Evolutionary conservation across 2,888 invertebrate species (phyloP).

Genomic region (Hyles lineata): DNA sequence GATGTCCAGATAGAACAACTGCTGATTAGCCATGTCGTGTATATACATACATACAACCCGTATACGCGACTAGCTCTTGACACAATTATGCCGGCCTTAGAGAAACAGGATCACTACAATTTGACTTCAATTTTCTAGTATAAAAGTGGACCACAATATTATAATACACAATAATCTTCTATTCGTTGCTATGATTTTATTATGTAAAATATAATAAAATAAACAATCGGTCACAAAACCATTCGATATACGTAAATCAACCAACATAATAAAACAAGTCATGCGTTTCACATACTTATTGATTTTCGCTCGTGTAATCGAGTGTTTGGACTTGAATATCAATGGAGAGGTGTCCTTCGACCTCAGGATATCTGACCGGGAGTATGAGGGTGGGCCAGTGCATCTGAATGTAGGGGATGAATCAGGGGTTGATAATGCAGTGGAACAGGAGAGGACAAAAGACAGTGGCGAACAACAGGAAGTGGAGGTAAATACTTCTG

Average conservation of each 20-base stretch:
- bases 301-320: slow-evolving; percentile 2
- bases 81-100: too few species aligned
- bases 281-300: slow-evolving; percentile 15
- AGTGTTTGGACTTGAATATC: slow-evolving; percentile 31
- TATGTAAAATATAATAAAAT: not conserved
- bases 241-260: not conserved
- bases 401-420: slow-evolving; percentile 1
- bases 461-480: not conserved
- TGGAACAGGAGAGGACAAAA: not conserved
- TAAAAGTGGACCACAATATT: too few species aligned
- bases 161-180: too few species aligned
- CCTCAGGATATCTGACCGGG: slow-evolving; percentile 29
- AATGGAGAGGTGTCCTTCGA: slow-evolving; percentile 39
- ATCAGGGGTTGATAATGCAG: slow-evolving; percentile 27
- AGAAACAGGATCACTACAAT: too few species aligned
- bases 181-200: too few species aligned
- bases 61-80: too few species aligned
- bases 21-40: too few species aligned
- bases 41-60: too few species aligned
- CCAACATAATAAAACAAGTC: not conserved
- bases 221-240: not conserved
- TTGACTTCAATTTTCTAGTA: too few species aligned
- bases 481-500: not conserved
- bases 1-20: too few species aligned
- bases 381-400: not conserved